Percentiles rank a stretch among this genome's conserved stretches.
These are phyloP conservation scores for Pristionchus mayeri DNA, from an alignment of 2,888 invertebrate species.

Conservation along the genomic window DNA sequence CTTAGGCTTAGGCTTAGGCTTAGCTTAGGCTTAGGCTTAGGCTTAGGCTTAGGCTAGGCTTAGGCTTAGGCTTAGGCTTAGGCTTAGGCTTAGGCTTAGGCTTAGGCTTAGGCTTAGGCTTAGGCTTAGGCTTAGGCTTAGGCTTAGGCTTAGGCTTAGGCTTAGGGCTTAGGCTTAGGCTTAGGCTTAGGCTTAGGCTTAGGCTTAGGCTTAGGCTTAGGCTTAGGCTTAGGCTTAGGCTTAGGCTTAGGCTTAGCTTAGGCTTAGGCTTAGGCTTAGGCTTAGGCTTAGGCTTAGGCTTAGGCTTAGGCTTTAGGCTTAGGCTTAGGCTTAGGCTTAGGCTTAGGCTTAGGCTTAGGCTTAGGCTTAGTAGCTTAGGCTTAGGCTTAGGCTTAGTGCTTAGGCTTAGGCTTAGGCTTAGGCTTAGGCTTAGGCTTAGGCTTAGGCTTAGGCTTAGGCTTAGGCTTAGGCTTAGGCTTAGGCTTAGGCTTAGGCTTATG, in stretches of 20 bases:
- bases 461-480: conserved; percentile 47
- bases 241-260: conserved; percentile 23
- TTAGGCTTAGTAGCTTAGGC: conserved; percentile 14
- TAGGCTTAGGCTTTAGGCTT: conserved; percentile 29
- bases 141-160: conserved; percentile 27
- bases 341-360: conserved; percentile 32
- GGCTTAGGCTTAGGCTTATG: conserved; percentile 46
- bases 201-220: conserved; percentile 17
- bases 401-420: conserved; percentile 34
- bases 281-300: conserved; percentile 47
- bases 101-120: conserved; percentile 49
- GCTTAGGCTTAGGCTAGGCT: conserved; percentile 50
- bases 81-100: conserved; percentile 17
- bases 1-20: conserved; percentile 54
- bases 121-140: conserved; percentile 46
- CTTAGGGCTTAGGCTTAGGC: conserved; percentile 21
- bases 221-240: conserved; percentile 17
- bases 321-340: conserved; percentile 1
- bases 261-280: conserved; percentile 40
- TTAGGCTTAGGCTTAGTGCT: conserved; percentile 17
- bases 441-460: conserved; percentile 46
- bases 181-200: conserved; percentile 32
- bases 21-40: conserved; percentile 50
- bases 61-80: conserved; percentile 32
- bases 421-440: conserved; percentile 47